These are phyloP conservation scores for Vanessa cardui DNA, from an alignment of 2,888 invertebrate genomes.

Conservation along the genomic window DNA sequence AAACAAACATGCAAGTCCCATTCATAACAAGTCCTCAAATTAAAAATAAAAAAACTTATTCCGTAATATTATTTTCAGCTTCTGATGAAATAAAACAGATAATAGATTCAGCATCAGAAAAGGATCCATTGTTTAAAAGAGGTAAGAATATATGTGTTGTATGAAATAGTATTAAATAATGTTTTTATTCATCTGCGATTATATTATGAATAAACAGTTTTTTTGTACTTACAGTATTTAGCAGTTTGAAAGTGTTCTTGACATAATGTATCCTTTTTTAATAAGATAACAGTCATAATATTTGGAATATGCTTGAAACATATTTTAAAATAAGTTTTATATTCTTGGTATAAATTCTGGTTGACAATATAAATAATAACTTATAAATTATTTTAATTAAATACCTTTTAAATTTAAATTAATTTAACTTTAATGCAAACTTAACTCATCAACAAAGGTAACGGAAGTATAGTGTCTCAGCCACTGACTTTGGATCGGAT, in stretches of 20 bases:
- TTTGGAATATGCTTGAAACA: too few species aligned
- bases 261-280: constrained; percentile 20
- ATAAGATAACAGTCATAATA: background rate
- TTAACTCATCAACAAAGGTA: constrained; percentile 50
- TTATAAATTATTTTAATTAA: background rate
- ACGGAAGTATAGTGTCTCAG: constrained; percentile 49
- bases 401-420: background rate
- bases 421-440: constrained; percentile 1
- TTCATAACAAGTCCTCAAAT: too few species aligned
- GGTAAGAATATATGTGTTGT: constrained; percentile 49
- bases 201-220: background rate
- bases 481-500: constrained; percentile 63
- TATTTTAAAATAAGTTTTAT: too few species aligned
- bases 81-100: constrained; percentile 58
- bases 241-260: constrained; percentile 47
- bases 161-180: background rate
- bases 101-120: constrained; percentile 54
- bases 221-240: constrained; percentile 35
- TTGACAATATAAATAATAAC: too few species aligned
- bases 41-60: too few species aligned
- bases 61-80: constrained; percentile 49
- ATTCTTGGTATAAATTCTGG: too few species aligned
- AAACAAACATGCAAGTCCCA: too few species aligned
- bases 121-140: constrained; percentile 59
- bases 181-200: background rate